These are phyloP conservation scores for Cataglyphis hispanica DNA, from an alignment of 1,140 invertebrate genomes.

Conservation along the genomic window DNA sequence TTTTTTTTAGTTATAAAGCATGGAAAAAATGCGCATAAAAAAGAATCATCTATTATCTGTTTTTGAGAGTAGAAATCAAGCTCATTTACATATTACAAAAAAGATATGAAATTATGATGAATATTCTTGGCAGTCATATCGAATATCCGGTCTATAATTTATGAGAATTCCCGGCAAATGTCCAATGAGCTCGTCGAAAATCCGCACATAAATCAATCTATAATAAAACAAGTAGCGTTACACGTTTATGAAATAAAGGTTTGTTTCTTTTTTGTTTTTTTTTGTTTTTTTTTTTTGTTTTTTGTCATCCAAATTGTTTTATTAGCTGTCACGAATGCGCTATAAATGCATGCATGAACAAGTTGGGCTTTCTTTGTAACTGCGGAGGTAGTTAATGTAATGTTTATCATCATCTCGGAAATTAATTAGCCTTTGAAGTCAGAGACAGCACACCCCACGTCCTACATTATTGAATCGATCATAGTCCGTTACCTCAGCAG, in stretches of 20 bases:
- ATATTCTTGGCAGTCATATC: constrained; percentile 46
- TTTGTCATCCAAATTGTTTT: neutral
- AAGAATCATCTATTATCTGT: neutral
- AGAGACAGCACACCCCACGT: neutral
- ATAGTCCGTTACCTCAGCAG: constrained; percentile 39
- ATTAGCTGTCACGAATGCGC: neutral
- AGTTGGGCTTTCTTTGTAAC: neutral
- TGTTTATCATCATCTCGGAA: constrained; percentile 57
- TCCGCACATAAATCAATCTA: constrained; percentile 38
- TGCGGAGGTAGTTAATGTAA: neutral
- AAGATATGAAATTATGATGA: constrained; percentile 32
- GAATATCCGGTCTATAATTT: constrained; percentile 43
- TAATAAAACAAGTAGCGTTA: constrained; percentile 28
- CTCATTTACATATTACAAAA: constrained; percentile 48
- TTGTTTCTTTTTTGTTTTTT: constrained; percentile 7
- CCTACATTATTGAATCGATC: constrained; percentile 61
- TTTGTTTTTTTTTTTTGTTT: neutral
- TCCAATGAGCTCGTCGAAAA: constrained; percentile 47
- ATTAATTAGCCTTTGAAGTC: constrained; percentile 56
- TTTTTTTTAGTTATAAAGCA: neutral
- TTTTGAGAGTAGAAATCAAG: neutral
- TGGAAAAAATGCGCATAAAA: neutral
- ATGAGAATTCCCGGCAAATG: constrained; percentile 20
- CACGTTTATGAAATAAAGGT: constrained; percentile 57
- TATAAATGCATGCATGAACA: neutral